These are phyloP conservation scores for Ophraella communa DNA, from an alignment of 2,888 invertebrate genomes.

Conservation along the genomic window DNA sequence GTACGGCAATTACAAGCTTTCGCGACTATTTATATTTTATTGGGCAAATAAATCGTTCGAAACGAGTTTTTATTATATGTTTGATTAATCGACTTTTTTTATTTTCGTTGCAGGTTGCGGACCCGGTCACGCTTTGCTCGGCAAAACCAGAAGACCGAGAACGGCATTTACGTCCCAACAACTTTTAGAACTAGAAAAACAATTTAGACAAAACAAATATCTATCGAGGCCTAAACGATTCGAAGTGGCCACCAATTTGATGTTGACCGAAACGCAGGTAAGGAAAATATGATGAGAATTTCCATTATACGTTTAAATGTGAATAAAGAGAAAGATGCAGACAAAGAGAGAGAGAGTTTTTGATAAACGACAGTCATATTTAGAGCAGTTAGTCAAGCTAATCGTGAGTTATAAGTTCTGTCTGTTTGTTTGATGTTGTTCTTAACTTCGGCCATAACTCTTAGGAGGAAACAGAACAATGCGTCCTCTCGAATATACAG, in stretches of 20 bases:
- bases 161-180: slow-evolving; percentile 99
- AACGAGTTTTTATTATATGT: no score
- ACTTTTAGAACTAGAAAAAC: slow-evolving; percentile 94
- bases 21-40: not conserved
- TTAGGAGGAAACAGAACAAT: slow-evolving; percentile 46
- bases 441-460: slow-evolving; percentile 51
- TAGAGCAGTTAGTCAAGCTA: slow-evolving; percentile 56
- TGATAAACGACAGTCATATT: slow-evolving; percentile 58
- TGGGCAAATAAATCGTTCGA: no score
- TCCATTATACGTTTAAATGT: slow-evolving; percentile 2
- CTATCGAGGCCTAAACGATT: slow-evolving; percentile 97
- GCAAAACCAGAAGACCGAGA: slow-evolving; percentile 90
- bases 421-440: slow-evolving; percentile 57
- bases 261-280: slow-evolving; percentile 98
- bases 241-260: slow-evolving; percentile 96
- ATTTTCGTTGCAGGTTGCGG: slow-evolving; percentile 62
- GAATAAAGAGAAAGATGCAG: slow-evolving; percentile 17
- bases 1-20: slow-evolving; percentile 20
- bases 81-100: not conserved
- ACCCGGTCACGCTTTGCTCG: slow-evolving; percentile 78
- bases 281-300: not conserved
- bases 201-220: slow-evolving; percentile 99
- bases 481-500: no score
- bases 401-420: slow-evolving; percentile 60
- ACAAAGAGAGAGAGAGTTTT: slow-evolving; percentile 30